These are phyloP conservation scores for Nasonia longicornis DNA, from an alignment of 1,140 invertebrate genomes.

Conservation along the genomic window DNA sequence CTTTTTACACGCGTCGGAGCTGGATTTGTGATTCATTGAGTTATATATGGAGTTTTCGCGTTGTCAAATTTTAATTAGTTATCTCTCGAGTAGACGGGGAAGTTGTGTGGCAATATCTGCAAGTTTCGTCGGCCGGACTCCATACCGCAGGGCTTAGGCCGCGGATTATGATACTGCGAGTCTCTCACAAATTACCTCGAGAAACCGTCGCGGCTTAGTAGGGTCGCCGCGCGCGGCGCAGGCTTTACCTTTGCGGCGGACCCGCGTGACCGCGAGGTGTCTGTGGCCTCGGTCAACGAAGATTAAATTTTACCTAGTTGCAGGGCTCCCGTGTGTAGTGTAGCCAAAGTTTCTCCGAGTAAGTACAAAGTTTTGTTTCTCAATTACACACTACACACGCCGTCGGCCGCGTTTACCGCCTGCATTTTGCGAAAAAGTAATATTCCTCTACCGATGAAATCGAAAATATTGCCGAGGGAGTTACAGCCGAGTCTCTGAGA, in stretches of 20 bases:
- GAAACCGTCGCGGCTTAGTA: conserved; percentile 60
- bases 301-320: conserved; percentile 44
- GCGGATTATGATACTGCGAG: conserved; percentile 62
- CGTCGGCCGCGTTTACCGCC: no score
- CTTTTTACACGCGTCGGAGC: not conserved
- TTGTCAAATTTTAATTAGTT: no score
- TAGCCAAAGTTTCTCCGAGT: not conserved
- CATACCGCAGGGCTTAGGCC: conserved; percentile 46
- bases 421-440: no score
- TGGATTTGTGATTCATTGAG: not conserved
- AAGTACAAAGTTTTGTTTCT: not conserved
- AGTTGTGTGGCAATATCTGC: not conserved
- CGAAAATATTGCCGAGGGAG: conserved; percentile 10
- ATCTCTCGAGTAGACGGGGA: not conserved
- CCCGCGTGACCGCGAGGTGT: conserved; percentile 41
- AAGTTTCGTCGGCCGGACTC: conserved; percentile 26
- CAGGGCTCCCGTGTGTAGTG: not conserved
- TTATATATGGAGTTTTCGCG: no score
- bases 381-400: no score
- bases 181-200: conserved; percentile 66
- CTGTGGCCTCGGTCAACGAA: conserved; percentile 15
- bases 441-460: not conserved
- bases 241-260: conserved; percentile 54
- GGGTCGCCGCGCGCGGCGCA: conserved; percentile 14
- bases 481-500: conserved; percentile 1